These are phyloP conservation scores for Astreopora myriophthalma DNA, from an alignment of 64 coral and sea anemone species.

Conservation along the genomic window DNA sequence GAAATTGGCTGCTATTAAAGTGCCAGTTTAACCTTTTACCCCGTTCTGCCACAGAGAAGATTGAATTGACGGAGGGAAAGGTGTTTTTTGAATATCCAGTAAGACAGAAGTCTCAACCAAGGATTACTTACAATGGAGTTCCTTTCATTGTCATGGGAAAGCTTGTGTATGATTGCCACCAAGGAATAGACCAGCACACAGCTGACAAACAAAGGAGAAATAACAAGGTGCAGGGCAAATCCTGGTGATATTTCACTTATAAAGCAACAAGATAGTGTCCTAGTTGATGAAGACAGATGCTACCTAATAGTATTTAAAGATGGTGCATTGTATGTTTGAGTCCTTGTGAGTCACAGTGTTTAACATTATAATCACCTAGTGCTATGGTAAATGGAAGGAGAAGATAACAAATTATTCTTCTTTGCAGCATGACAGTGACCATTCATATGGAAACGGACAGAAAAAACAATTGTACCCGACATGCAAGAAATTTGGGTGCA, in stretches of 20 bases:
- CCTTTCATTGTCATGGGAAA: slow-evolving; percentile 25
- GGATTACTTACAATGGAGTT: slow-evolving; percentile 23
- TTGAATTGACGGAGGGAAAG: neutral
- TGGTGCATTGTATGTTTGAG: no score
- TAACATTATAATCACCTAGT: no score
- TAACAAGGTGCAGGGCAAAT: no score
- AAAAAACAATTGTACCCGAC: neutral
- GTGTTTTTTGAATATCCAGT: slow-evolving; percentile 46
- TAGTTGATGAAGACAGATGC: no score
- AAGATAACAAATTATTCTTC: no score
- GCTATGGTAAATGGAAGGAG: no score
- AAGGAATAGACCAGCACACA: slow-evolving; percentile 22
- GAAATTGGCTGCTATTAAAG: no score
- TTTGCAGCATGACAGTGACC: neutral
- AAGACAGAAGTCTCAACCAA: neutral
- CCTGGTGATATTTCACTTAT: no score
- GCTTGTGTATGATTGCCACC: slow-evolving; percentile 43
- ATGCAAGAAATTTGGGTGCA: slow-evolving; percentile 30
- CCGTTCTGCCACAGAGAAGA: neutral
- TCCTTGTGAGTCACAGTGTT: no score
- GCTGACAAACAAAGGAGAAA: slow-evolving; percentile 10
- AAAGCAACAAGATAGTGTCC: no score
- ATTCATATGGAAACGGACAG: neutral
- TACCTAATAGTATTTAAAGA: no score
- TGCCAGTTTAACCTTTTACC: no score